Base-by-base conservation (phyloP, 2,797 vertebrate genomes). In the Heterohyrax brucei region DNA sequence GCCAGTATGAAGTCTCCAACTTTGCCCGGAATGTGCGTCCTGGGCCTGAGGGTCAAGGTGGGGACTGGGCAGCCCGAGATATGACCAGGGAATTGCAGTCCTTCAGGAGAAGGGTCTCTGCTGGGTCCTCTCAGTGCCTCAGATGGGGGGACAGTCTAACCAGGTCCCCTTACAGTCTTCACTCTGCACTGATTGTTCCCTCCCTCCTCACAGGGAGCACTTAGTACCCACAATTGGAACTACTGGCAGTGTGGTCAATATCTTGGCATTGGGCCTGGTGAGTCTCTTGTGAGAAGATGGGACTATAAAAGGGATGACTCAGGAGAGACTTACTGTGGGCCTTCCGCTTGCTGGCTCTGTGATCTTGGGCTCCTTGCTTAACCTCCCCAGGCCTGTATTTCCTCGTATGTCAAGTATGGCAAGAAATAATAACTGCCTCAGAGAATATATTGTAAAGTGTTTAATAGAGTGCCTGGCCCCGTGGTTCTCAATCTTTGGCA, bases 1-100 rank as follows among this genome's bases (percentile, higher is more conserved):
- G 97, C n/a, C 99, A 99, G 94, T 99, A 99, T 0, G 99, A 99
- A 96, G 99, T 99, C 96, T 99, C 99, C 5, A 99, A 99, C 98
- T 99, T 99, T 83, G 99, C 99, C 70, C 98, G 98, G 98, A 98
- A 98, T 62, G 99, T 99, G 97, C 98, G 99, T 89, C 72, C 80
- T 77, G 61, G 33, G 59, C 62, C 77, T 22, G 66, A 22, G 46
- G 73, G 48, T 66, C 21, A 59, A 56, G 62, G 12, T 79, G 56
- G 64, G 44, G 48, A 30, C 14, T 75, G 59, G 50, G n/a, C 18
- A 10, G n/a, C 48, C 75, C 62, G 44, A 33, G 61, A 39, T 2
- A 5, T 77, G 73, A 53, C 53, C 28, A 0, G 6, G 73, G 61
- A 9, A 14, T 4, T 4, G 18, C 24, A 56, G 13, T 26, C 33